phyloP scores from a whole-genome alignment of 2,797 vertebrate species.

The Argya squamiceps region DNA sequence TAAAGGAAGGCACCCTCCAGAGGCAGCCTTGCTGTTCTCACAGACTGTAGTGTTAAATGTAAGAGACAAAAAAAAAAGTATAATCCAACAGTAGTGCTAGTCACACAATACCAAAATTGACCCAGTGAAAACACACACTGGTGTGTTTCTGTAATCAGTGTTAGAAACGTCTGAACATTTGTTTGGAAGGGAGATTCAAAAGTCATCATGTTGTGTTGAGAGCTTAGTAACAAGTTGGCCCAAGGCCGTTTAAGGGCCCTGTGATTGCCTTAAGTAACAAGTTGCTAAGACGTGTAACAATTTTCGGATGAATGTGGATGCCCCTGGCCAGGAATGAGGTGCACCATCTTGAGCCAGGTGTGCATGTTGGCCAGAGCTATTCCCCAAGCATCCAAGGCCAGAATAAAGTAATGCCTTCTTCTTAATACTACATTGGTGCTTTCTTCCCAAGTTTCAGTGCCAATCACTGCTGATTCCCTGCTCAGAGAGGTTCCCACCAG shows the following conservation, averaged over 20 bases:
- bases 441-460: not conserved
- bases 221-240: not conserved
- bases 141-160: not conserved
- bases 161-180: not conserved
- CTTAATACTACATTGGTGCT: not conserved
- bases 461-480: not conserved
- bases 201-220: rapidly evolving
- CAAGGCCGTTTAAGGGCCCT: not conserved
- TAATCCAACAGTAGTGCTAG: too few species aligned
- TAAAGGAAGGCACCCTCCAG: not conserved
- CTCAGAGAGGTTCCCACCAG: not conserved
- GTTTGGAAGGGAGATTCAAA: not conserved
- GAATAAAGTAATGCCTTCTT: not conserved
- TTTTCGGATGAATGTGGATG: not conserved
- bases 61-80: too few species aligned
- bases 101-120: not conserved
- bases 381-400: not conserved
- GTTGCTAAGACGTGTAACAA: not conserved
- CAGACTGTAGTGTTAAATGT: not conserved
- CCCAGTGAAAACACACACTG: not conserved
- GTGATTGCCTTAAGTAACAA: not conserved
- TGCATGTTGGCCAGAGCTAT: rapidly evolving
- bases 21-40: not conserved
- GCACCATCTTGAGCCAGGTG: not conserved
- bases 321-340: not conserved